These are phyloP conservation scores for Catharus bicknelli DNA, from an alignment of 2,113 vertebrate species.

Conservation along the genomic window DNA sequence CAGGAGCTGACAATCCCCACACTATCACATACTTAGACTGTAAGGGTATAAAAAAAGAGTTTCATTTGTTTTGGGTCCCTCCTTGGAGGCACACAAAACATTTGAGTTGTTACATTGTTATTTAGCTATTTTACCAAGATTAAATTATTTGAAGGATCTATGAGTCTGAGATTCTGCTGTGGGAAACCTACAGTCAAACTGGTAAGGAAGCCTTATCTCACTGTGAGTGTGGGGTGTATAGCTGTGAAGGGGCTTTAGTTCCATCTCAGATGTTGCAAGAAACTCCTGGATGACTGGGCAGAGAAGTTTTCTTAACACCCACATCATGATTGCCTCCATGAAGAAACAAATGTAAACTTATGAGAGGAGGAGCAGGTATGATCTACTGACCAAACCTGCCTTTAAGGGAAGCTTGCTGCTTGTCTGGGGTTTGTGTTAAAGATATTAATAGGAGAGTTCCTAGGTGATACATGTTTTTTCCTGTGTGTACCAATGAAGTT, in stretches of 20 bases:
- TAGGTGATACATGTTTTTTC: background rate
- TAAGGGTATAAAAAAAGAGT: background rate
- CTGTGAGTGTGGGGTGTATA: background rate
- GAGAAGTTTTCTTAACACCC: background rate
- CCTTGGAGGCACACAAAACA: rapidly evolving
- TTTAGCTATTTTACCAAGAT: background rate
- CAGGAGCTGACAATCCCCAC: background rate
- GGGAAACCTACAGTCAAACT: background rate
- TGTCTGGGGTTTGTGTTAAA: background rate
- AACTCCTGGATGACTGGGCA: background rate
- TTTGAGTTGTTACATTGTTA: background rate
- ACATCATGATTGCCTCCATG: background rate
- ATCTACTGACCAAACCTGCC: background rate
- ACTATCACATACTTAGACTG: background rate
- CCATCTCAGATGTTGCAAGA: background rate
- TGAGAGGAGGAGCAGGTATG: rapidly evolving
- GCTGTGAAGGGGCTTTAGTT: background rate
- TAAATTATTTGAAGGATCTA: background rate
- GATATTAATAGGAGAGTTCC: background rate
- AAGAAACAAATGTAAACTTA: background rate
- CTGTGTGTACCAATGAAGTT: background rate
- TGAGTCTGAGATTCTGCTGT: background rate
- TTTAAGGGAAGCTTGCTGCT: background rate
- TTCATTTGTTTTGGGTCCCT: background rate
- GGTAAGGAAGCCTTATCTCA: background rate